Evolutionary conservation across 2,797 vertebrate species (phyloP).

Genomic region (Mormyrus hasselquistii): DNA sequence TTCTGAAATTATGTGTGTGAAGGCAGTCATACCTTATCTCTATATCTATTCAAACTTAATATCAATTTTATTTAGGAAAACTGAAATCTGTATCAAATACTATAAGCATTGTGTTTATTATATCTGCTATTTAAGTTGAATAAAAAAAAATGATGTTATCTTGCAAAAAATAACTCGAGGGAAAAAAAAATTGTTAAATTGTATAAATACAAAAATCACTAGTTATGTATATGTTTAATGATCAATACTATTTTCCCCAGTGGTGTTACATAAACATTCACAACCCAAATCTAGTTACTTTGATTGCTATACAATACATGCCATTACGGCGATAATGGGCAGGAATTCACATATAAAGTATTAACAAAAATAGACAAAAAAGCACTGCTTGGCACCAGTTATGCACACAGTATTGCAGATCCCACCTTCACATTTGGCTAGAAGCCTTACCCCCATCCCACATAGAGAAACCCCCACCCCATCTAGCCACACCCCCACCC

Average conservation of each 20-base stretch:
- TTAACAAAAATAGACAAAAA: constrained; percentile 22
- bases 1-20: not conserved
- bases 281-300: constrained; percentile 32
- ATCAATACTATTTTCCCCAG: constrained; percentile 37
- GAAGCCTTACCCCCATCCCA: not conserved
- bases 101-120: not conserved
- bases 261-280: constrained; percentile 47
- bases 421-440: constrained; percentile 24
- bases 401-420: constrained; percentile 40
- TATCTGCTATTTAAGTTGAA: not conserved
- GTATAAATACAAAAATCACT: constrained; percentile 59
- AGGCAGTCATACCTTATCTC: not conserved
- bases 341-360: constrained; percentile 45
- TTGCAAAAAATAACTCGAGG: not conserved
- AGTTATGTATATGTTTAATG: constrained; percentile 42
- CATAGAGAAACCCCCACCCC: not conserved
- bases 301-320: constrained; percentile 36
- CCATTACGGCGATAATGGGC: constrained; percentile 42
- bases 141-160: not conserved
- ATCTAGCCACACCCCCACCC: not conserved
- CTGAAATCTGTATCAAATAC: not conserved
- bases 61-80: not conserved
- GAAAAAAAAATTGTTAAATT: constrained; percentile 35
- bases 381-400: constrained; percentile 69
- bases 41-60: not conserved